Evolutionary conservation across 2,113 vertebrate genomes (phyloP), one percentile per base, ranked within the genome.

Genomic region (Colinus virginianus): DNA sequence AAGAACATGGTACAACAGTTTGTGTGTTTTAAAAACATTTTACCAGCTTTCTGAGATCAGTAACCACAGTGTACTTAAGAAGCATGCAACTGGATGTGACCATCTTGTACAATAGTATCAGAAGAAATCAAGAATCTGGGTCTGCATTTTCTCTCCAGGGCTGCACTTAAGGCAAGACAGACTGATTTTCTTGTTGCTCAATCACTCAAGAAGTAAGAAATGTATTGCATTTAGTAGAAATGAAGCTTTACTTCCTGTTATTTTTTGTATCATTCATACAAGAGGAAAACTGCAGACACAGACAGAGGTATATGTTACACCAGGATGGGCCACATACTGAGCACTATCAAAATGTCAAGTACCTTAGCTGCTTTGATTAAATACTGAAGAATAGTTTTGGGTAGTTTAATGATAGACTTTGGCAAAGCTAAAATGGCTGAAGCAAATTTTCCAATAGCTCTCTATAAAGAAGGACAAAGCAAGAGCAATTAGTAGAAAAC

Each of bases 301-400:
- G 59, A 84, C 25, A 96, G 81, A 38, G 36, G 40, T 30, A 9
- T 75, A 77, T 46, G 74, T 68, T 92, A 84, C 4, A 5, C 76
- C 93, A 95, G 88, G 88, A 89, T 76, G 32, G 67, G 80, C 91
- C 81, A 97, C 94, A 94, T 48, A 92, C 83, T 95, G 97, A 85
- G 96, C 70, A 85, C 81, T 97, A 82, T 89, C 90, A 95, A 96
- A 97, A 96, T 83, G 40, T 84, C 90, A 97, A 97, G 98, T 99
- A 99, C 99, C 99, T 99, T 99, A 97, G 98, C 98, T 98, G 98
- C 99, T 98, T 98, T 99, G 96, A 99, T 98, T 98, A 99, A 97
- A 98, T 98, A 99, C 95, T 99, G 99, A 97, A 99, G 99, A 95
- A 99, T 98, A 97, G 99, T 99, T 99, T 99, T 99, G 97, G 99